phyloP scores from a whole-genome alignment of 2,113 vertebrate genomes.

The Proterorhinus semilunaris region DNA sequence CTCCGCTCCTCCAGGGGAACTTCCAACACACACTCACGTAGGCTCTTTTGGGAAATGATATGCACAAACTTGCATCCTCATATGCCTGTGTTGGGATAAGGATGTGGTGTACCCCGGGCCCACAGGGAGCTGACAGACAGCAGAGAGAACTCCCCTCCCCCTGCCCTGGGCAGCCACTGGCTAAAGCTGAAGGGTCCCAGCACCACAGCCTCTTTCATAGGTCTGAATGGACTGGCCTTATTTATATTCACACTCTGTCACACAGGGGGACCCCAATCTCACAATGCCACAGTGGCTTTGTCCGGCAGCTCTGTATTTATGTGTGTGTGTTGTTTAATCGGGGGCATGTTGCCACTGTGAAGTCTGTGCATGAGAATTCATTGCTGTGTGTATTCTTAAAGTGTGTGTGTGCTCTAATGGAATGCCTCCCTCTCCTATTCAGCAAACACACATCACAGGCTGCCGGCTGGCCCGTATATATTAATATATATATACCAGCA shows the following conservation, averaged over 20 bases:
- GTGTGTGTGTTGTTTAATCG: slow-evolving; percentile 64
- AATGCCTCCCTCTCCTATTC: slow-evolving; percentile 67
- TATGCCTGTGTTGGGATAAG: slow-evolving; percentile 44
- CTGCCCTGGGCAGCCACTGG: slow-evolving; percentile 53
- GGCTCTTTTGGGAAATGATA: slow-evolving; percentile 10
- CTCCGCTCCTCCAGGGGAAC: slow-evolving; percentile 56
- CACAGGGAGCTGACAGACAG: slow-evolving; percentile 48
- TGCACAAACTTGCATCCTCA: slow-evolving; percentile 30
- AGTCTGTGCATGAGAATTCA: slow-evolving; percentile 66
- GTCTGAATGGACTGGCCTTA: slow-evolving; percentile 78
- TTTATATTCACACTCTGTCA: slow-evolving; percentile 80
- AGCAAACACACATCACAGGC: slow-evolving; percentile 59
- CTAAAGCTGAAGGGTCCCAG: slow-evolving; percentile 69
- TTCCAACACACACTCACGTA: slow-evolving; percentile 9
- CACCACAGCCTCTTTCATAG: slow-evolving; percentile 75
- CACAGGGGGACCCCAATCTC: slow-evolving; percentile 75
- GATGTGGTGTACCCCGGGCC: slow-evolving; percentile 44
- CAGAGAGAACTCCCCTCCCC: slow-evolving; percentile 56
- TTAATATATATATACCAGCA: slow-evolving; percentile 9
- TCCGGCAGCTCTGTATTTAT: slow-evolving; percentile 72
- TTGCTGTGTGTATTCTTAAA: slow-evolving; percentile 55
- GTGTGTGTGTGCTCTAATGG: slow-evolving; percentile 58
- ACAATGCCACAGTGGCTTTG: slow-evolving; percentile 78
- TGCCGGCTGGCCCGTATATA: slow-evolving; percentile 50
- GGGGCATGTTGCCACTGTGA: slow-evolving; percentile 60